phyloP scores from a whole-genome alignment of 2,888 invertebrate species.

The Melanostoma mellinum region DNA sequence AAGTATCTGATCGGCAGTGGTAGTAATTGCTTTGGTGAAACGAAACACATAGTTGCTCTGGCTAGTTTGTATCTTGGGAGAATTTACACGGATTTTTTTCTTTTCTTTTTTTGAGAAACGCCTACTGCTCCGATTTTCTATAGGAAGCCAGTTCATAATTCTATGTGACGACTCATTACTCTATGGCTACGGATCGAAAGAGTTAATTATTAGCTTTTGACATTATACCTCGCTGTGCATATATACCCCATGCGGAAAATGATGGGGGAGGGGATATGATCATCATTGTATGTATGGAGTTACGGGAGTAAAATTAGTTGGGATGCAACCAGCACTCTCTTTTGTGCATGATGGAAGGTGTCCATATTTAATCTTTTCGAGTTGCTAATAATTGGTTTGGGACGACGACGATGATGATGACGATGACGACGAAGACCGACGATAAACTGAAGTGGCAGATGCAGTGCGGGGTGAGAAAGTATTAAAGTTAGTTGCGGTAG shows the following conservation, averaged over 20 bases:
- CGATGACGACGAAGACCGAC: background rate
- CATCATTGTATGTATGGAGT: conserved; percentile 17
- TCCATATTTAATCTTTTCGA: conserved; percentile 70
- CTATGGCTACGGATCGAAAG: conserved; percentile 54
- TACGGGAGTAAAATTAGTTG: conserved; percentile 53
- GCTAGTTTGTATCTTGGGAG: conserved; percentile 29
- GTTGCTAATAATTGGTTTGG: conserved; percentile 68
- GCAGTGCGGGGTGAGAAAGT: conserved; percentile 9
- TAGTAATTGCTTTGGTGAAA: background rate
- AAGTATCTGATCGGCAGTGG: conserved; percentile 63
- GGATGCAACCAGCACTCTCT: conserved; percentile 24
- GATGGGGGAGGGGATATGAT: conserved; percentile 48
- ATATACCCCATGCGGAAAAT: background rate
- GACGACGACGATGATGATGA: conserved; percentile 2
- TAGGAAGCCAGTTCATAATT: conserved; percentile 69
- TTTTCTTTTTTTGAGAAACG: conserved; percentile 44
- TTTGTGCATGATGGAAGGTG: conserved; percentile 62
- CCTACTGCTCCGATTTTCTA: conserved; percentile 61
- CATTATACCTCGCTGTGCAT: conserved; percentile 22
- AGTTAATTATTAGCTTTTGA: conserved; percentile 71
- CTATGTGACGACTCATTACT: conserved; percentile 72
- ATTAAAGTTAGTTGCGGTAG: conserved; percentile 25
- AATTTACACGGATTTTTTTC: conserved; percentile 42
- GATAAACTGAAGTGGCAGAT: conserved; percentile 17
- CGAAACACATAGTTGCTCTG: background rate